A percentile compares a stretch with the other conserved stretches of the same genome.
These are phyloP conservation scores for Notarius lentiginosus DNA, from an alignment of 2,113 vertebrate species.

Conservation along the genomic window DNA sequence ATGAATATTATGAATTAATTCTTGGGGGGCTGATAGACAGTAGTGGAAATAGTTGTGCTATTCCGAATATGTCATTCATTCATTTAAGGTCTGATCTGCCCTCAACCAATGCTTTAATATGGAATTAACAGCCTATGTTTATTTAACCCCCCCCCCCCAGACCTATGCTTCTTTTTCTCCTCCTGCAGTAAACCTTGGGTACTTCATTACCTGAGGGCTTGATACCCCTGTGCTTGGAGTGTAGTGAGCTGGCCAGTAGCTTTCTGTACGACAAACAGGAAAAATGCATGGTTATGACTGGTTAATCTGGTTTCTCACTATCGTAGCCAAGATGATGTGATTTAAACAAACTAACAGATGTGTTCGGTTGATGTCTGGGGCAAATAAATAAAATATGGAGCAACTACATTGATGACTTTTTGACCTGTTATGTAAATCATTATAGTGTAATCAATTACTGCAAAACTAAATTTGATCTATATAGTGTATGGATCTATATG, in stretches of 20 bases:
- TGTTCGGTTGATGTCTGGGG: not conserved
- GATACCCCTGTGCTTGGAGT: not conserved
- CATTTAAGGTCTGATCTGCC: not conserved
- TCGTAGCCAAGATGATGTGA: not conserved
- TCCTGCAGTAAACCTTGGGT: not conserved
- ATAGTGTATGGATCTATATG: no score
- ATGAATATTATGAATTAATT: not conserved
- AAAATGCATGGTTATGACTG: not conserved
- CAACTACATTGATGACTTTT: not conserved
- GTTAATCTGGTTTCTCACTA: not conserved
- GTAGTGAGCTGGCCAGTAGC: not conserved
- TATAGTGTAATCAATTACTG: not conserved
- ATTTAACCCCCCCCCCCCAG: no score
- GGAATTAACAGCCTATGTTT: not conserved
- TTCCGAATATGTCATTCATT: no score
- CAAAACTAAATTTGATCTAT: no score
- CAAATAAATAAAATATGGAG: not conserved
- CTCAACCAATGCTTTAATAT: not conserved
- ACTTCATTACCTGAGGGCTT: not conserved
- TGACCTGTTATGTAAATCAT: not conserved
- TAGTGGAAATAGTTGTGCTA: no score
- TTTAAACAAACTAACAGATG: not conserved
- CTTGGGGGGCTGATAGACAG: no score
- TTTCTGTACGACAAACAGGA: not conserved
- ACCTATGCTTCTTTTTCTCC: no score